Conservation (phyloP, 2,888 invertebrate genomes). For the Phrixothrix hirtus region DNA sequence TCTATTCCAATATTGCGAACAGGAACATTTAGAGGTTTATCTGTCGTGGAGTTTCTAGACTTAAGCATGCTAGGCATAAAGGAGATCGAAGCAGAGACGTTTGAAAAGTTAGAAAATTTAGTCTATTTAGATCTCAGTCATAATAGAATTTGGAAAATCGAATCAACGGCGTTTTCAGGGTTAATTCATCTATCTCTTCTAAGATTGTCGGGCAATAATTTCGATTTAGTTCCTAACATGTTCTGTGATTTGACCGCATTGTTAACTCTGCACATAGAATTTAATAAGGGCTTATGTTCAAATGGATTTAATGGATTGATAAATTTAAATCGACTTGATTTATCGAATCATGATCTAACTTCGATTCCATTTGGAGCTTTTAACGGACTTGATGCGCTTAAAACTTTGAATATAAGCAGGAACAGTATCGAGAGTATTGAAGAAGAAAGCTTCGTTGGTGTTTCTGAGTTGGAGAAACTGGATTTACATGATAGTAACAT, state of each 20-base stretch:
- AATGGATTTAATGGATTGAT: not conserved
- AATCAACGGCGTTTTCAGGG: not conserved
- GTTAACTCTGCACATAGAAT: no score
- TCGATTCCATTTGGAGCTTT: not conserved
- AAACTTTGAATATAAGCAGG: not conserved
- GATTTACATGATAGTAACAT: not conserved
- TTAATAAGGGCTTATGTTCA: no score
- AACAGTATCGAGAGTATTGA: not conserved
- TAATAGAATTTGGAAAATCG: not conserved
- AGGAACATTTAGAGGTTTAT: slow-evolving; percentile 1
- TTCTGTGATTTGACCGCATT: no score
- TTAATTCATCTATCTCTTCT: not conserved
- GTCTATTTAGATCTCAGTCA: not conserved
- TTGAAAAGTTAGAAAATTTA: not conserved
- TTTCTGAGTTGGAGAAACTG: not conserved
- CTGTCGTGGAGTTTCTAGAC: not conserved
- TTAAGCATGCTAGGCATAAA: not conserved
- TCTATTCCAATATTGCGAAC: not conserved
- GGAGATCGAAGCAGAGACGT: not conserved
- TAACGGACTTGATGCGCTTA: not conserved
- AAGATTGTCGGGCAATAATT: not conserved
- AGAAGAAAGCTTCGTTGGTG: not conserved
- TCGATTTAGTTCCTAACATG: no score
- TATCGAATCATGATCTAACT: not conserved
- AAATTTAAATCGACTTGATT: not conserved